Evolutionary conservation across 1,140 invertebrate genomes (phyloP).

Genomic region (Bursaphelenchus mucronatus): DNA sequence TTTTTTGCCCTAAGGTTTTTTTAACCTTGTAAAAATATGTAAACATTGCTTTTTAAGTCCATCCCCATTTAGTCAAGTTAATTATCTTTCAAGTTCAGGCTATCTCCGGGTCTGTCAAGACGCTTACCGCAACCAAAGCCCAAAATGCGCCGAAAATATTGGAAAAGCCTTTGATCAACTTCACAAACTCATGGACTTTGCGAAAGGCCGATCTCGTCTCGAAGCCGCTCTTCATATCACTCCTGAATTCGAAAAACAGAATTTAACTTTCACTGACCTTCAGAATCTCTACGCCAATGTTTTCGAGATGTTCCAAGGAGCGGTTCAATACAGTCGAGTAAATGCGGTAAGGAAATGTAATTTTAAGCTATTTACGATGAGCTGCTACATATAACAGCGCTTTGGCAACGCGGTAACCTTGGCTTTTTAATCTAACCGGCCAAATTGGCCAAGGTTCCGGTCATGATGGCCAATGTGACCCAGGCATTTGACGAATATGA

Average conservation of each 20-base stretch:
- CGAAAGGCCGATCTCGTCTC: slow-evolving; percentile 14
- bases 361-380: neutral
- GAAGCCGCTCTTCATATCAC: slow-evolving; percentile 5
- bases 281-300: slow-evolving; percentile 9
- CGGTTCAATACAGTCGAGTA: slow-evolving; percentile 23
- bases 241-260: slow-evolving; percentile 2
- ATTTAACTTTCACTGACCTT: slow-evolving; percentile 20
- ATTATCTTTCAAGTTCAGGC: too few species aligned
- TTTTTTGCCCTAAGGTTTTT: too few species aligned
- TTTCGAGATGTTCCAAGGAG: slow-evolving; percentile 18
- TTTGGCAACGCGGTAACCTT: too few species aligned
- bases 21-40: too few species aligned
- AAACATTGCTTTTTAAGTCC: too few species aligned
- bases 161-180: slow-evolving; percentile 14
- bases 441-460: too few species aligned
- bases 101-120: slow-evolving; percentile 26
- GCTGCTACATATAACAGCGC: too few species aligned
- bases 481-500: too few species aligned
- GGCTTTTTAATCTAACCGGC: too few species aligned
- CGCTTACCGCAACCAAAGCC: slow-evolving; percentile 9
- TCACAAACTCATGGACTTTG: slow-evolving; percentile 1
- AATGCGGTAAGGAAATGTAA: slow-evolving; percentile 21
- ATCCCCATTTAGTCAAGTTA: too few species aligned
- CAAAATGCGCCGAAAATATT: slow-evolving; percentile 25
- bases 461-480: too few species aligned